phyloP scores from a whole-genome alignment of 2,888 invertebrate species.

The Tineola bisselliella region DNA sequence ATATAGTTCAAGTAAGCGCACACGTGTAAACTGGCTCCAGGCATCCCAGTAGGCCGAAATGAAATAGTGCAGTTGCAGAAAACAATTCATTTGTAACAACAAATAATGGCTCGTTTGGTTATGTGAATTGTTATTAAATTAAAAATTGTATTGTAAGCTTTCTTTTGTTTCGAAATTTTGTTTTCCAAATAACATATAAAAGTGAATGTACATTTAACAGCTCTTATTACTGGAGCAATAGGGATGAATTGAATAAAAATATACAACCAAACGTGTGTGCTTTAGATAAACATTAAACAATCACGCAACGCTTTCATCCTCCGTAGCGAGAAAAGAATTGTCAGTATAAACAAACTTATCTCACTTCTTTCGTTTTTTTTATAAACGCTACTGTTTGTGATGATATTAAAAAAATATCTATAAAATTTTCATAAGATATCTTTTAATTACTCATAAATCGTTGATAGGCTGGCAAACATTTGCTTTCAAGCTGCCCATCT shows the following conservation, averaged over 20 bases:
- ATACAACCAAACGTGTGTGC: not conserved
- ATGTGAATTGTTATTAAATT: not conserved
- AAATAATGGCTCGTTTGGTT: not conserved
- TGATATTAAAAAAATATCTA: not conserved
- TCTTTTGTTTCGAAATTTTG: no score
- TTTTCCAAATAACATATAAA: no score
- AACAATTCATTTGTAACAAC: not conserved
- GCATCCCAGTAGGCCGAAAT: not conserved
- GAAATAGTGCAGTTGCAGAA: not conserved
- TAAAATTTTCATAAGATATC: conserved; percentile 17
- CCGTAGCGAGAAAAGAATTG: not conserved
- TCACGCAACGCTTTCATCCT: not conserved
- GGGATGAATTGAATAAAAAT: not conserved
- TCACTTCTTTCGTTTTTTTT: not conserved
- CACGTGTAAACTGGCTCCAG: not conserved
- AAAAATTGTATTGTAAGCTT: not conserved
- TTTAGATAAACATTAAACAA: not conserved
- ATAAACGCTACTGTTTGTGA: not conserved
- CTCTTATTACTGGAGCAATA: no score
- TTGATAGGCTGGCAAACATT: conserved; percentile 33
- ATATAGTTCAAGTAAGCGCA: no score
- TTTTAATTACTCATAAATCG: conserved; percentile 29
- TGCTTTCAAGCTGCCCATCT: conserved; percentile 22
- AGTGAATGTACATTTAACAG: no score
- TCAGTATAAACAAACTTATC: conserved; percentile 7